Conservation (phyloP, 2,888 invertebrate species). For the Anoplius nigerrimus region DNA sequence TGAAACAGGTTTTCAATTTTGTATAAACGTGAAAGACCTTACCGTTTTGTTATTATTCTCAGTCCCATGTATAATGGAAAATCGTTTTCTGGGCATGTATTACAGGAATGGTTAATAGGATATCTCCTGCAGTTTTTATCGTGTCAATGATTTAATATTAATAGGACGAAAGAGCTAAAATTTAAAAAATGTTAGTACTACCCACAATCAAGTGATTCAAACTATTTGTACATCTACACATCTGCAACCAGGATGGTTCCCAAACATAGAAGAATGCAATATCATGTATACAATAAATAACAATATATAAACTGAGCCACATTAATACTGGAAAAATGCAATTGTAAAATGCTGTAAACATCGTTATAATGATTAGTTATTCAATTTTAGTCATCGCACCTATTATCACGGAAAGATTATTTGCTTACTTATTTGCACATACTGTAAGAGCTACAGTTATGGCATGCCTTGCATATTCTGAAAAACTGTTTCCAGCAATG, state of each 20-base stretch:
- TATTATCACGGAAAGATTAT: conserved; percentile 1
- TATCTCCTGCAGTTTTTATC: too few relatives aligned
- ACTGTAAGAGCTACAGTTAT: too few relatives aligned
- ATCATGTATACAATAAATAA: too few relatives aligned
- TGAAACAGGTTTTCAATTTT: conserved; percentile 11
- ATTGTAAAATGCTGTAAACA: background rate
- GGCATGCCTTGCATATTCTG: too few relatives aligned
- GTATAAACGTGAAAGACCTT: background rate
- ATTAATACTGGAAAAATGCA: too few relatives aligned
- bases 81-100: too few relatives aligned
- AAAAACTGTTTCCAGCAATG: too few relatives aligned
- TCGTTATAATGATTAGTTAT: background rate
- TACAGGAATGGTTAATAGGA: too few relatives aligned
- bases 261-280: too few relatives aligned
- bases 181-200: conserved; percentile 14
- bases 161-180: conserved; percentile 37
- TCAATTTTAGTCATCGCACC: conserved; percentile 6
- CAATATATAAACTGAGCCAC: too few relatives aligned
- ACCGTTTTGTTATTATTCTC: conserved; percentile 2
- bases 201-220: conserved; percentile 11
- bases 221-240: background rate
- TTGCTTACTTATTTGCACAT: too few relatives aligned
- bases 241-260: too few relatives aligned
- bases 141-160: conserved; percentile 2
- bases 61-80: conserved; percentile 2